A percentile compares a stretch with the other conserved stretches of the same genome.
These are phyloP conservation scores for Anastrepha ludens DNA, from an alignment of 1,140 invertebrate genomes.

Conservation along the genomic window DNA sequence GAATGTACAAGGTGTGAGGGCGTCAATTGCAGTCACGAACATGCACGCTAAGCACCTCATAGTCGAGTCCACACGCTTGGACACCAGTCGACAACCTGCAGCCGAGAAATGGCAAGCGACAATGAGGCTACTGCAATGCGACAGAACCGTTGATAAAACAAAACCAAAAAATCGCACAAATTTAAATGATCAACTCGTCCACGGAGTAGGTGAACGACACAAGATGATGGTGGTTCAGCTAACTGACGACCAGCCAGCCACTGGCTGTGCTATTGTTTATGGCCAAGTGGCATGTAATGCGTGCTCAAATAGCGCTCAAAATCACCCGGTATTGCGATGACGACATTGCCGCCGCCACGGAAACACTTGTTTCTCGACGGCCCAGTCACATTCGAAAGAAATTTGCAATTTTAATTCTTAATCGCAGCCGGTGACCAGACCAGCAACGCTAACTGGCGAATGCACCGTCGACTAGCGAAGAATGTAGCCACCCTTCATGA, in stretches of 20 bases:
- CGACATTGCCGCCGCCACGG: neutral
- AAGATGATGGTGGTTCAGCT: neutral
- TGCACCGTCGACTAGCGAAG: neutral
- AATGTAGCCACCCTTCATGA: neutral
- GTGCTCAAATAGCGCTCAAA: conserved; percentile 27
- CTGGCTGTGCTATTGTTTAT: conserved; percentile 9
- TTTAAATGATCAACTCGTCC: neutral
- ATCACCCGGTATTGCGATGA: neutral
- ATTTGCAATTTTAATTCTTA: conserved; percentile 49
- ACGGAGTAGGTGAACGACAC: conserved; percentile 20
- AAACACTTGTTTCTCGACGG: conserved; percentile 39
- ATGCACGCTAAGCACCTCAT: neutral
- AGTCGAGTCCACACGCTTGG: too few species aligned
- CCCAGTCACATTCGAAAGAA: conserved; percentile 32
- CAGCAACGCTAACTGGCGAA: neutral
- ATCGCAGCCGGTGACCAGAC: conserved; percentile 24
- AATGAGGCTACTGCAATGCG: neutral
- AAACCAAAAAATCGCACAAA: neutral
- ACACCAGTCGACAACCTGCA: neutral
- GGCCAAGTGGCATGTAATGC: conserved; percentile 27
- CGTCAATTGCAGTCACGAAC: conserved; percentile 17
- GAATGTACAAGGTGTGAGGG: neutral
- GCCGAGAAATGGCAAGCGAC: neutral
- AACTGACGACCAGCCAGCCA: neutral
- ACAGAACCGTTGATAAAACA: neutral